Evolutionary conservation across 2,113 vertebrate species (phyloP).

Genomic region (Xenopus laevis): DNA sequence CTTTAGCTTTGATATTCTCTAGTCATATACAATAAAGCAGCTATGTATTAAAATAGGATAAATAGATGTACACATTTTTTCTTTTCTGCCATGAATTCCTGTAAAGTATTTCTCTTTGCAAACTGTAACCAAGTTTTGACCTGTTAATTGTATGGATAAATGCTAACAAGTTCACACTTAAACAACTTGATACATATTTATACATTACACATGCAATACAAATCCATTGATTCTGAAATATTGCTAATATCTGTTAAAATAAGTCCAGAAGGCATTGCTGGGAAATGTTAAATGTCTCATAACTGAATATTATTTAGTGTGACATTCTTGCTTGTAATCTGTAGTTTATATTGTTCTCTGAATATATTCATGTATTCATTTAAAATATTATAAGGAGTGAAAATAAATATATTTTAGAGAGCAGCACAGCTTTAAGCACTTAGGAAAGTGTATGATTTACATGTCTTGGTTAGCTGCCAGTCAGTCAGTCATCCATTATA

Average conservation of each 20-base stretch:
- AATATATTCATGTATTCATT: conserved; percentile 20
- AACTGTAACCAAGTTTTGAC: too few relatives aligned
- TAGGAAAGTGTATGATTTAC: conserved; percentile 19
- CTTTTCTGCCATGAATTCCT: too few relatives aligned
- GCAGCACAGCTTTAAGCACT: conserved; percentile 28
- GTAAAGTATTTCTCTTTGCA: too few relatives aligned
- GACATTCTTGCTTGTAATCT: conserved; percentile 29
- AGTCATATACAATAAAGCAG: too few relatives aligned
- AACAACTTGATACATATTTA: neutral
- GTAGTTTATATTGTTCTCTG: conserved; percentile 31
- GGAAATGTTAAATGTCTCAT: conserved; percentile 10
- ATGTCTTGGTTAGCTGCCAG: conserved; percentile 16
- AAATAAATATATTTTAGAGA: conserved; percentile 30
- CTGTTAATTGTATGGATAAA: too few relatives aligned
- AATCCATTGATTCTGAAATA: conserved; percentile 5
- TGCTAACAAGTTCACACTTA: neutral
- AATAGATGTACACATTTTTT: too few relatives aligned
- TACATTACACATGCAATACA: neutral
- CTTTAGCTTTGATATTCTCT: too few relatives aligned
- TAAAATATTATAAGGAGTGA: conserved; percentile 20
- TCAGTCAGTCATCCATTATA: conserved; percentile 44
- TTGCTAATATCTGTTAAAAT: neutral
- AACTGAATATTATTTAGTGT: conserved; percentile 27
- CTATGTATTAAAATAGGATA: too few relatives aligned
- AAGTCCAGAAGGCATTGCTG: neutral